phyloP scores from a whole-genome alignment of 1,140 invertebrate species.

The Plectrocnemia conspersa region DNA sequence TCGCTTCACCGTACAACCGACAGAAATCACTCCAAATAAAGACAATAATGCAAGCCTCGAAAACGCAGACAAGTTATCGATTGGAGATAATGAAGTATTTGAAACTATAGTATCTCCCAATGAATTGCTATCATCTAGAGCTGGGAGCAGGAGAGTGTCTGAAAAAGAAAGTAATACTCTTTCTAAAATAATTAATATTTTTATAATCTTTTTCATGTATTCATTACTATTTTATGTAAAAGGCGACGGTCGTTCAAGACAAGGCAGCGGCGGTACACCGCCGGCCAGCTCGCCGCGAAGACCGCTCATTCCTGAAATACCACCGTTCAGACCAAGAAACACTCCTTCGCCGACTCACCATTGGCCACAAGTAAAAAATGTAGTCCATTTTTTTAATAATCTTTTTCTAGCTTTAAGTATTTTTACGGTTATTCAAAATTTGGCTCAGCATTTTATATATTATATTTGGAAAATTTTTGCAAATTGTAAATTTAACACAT shows the following conservation, averaged over 20 bases:
- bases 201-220: background rate
- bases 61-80: conserved; percentile 7
- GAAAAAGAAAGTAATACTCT: conserved; percentile 29
- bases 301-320: conserved; percentile 51
- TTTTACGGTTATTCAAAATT: too few relatives aligned
- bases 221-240: background rate
- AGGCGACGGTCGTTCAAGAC: conserved; percentile 28
- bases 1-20: conserved; percentile 29
- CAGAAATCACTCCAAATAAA: background rate
- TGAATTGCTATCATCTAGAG: conserved; percentile 16
- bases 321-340: conserved; percentile 50
- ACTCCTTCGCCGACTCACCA: conserved; percentile 39
- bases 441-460: too few relatives aligned
- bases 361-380: conserved; percentile 16
- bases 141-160: conserved; percentile 31
- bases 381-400: too few relatives aligned
- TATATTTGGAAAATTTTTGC: too few relatives aligned
- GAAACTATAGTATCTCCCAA: conserved; percentile 4
- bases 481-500: too few relatives aligned
- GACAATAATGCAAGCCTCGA: background rate
- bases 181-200: background rate
- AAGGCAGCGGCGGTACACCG: conserved; percentile 25
- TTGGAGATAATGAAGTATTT: conserved; percentile 31
- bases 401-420: too few relatives aligned
- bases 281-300: conserved; percentile 41